Percentiles rank a stretch among this genome's conserved stretches.
phyloP scores from a whole-genome alignment of 2,113 vertebrate species.

The Scalopus aquaticus region DNA sequence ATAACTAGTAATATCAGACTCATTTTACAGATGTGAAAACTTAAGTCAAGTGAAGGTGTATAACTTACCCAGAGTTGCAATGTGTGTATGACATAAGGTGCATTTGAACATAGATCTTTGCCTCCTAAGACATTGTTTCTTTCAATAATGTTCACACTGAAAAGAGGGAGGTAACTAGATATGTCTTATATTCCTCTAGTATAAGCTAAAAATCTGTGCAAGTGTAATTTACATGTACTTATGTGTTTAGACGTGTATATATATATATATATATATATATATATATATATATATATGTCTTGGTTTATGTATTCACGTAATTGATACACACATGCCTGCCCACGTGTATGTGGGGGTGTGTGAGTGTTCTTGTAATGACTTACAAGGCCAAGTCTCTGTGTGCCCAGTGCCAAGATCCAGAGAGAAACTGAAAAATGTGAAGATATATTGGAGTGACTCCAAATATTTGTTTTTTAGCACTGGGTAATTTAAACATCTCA shows the following conservation, averaged over 20 bases:
- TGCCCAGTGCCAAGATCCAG: neutral
- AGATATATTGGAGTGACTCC: neutral
- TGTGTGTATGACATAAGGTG: conserved; percentile 29
- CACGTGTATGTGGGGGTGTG: neutral
- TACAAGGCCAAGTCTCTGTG: neutral
- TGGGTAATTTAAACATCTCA: neutral
- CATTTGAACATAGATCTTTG: conserved; percentile 17
- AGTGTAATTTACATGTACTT: neutral
- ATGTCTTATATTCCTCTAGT: neutral
- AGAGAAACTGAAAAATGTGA: neutral
- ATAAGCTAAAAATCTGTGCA: neutral
- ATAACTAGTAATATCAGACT: neutral
- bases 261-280: too few species aligned
- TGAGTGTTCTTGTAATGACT: neutral
- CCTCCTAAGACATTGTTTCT: conserved; percentile 35
- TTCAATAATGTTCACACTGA: neutral
- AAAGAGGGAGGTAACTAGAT: neutral
- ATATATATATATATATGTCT: neutral
- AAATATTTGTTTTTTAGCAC: neutral
- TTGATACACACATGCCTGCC: neutral
- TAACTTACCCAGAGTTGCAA: conserved; percentile 61
- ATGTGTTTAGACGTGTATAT: too few species aligned
- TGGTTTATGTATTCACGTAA: too few species aligned
- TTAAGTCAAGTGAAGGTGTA: neutral
- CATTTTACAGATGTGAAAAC: conserved; percentile 51